phyloP scores from a whole-genome alignment of 1,140 invertebrate species.

The Plutomurus gul region DNA sequence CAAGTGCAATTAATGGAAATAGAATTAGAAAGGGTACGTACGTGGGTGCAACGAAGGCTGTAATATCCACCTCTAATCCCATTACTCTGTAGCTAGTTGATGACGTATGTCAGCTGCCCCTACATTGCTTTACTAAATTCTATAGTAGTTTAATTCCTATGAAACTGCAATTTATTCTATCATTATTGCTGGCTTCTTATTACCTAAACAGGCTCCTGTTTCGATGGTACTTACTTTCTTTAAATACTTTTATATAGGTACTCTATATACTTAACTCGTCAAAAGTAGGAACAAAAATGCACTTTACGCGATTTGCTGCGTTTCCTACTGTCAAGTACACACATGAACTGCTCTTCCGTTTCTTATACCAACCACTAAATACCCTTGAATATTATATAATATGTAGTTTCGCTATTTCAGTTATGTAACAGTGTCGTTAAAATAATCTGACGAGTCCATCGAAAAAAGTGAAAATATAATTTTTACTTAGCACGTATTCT shows the following conservation, averaged over 20 bases:
- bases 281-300: not conserved
- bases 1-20: slow-evolving; percentile 33
- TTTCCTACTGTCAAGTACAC: too few species aligned
- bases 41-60: slow-evolving; percentile 31
- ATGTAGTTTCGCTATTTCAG: too few species aligned
- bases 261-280: not conserved
- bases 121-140: not conserved
- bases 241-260: too few species aligned
- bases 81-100: slow-evolving; percentile 3
- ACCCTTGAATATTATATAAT: too few species aligned
- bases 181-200: too few species aligned
- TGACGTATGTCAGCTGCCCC: slow-evolving; percentile 29
- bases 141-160: too few species aligned
- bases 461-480: not conserved
- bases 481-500: too few species aligned
- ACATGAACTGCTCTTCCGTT: too few species aligned
- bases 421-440: not conserved
- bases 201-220: too few species aligned
- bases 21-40: slow-evolving; percentile 35
- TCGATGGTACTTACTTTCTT: too few species aligned
- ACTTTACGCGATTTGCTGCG: not conserved
- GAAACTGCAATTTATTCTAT: too few species aligned
- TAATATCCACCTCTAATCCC: not conserved
- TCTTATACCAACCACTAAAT: not conserved
- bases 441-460: not conserved